phyloP scores from a whole-genome alignment of 2,113 vertebrate genomes.

The Aptenodytes forsteri region DNA sequence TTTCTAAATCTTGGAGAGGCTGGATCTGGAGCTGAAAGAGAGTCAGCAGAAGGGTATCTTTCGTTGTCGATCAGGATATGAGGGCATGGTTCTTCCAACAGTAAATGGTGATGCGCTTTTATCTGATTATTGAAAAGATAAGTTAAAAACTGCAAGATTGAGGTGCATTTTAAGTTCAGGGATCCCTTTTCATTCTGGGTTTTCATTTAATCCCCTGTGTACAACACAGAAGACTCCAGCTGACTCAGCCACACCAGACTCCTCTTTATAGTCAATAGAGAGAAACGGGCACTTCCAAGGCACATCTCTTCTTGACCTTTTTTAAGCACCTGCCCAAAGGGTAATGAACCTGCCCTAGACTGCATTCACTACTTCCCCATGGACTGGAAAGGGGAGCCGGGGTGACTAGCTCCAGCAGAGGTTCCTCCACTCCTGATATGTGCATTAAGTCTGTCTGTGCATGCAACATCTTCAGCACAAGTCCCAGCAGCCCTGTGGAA shows the following conservation, averaged over 20 bases:
- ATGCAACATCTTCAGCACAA: neutral
- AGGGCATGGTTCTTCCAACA: neutral
- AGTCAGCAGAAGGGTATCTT: neutral
- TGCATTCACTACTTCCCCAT: neutral
- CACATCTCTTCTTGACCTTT: neutral
- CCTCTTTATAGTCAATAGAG: too few species aligned
- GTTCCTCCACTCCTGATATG: neutral
- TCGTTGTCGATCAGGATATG: neutral
- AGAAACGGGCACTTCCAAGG: neutral
- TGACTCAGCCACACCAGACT: neutral
- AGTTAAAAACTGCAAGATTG: neutral
- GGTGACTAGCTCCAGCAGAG: neutral
- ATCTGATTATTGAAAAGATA: neutral
- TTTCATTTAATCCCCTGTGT: neutral
- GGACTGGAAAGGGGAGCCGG: neutral
- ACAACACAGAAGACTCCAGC: neutral
- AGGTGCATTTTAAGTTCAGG: neutral
- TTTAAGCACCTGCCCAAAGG: neutral
- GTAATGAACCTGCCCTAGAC: neutral
- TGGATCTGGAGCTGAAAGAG: neutral
- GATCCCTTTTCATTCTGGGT: neutral
- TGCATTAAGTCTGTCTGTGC: neutral
- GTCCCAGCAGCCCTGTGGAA: neutral
- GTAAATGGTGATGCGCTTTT: fast-evolving
- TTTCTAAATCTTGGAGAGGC: neutral